phyloP scores from a whole-genome alignment of 1,140 invertebrate genomes.

The Rhopalosiphum padi region DNA sequence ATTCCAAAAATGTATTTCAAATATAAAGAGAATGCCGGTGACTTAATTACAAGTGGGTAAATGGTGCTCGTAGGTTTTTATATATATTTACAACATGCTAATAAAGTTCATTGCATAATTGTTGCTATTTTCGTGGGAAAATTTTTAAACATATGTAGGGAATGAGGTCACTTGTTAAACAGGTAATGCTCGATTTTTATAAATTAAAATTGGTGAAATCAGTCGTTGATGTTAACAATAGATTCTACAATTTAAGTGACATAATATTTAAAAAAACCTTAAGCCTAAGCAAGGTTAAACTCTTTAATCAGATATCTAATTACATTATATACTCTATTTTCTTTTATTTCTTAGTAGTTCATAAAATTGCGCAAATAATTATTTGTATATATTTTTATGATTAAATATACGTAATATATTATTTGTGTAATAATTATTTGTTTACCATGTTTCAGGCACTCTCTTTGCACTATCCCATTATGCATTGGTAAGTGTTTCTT shows the following conservation, averaged over 20 bases:
- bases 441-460: slow-evolving; percentile 31
- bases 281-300: not conserved
- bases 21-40: not conserved
- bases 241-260: slow-evolving; percentile 8
- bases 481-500: not conserved
- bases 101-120: slow-evolving; percentile 36
- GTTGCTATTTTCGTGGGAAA: slow-evolving; percentile 46
- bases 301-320: not conserved
- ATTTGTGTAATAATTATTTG: not conserved
- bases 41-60: slow-evolving; percentile 2
- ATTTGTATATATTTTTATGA: not conserved
- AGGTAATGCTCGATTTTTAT: slow-evolving; percentile 50
- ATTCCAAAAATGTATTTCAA: not conserved
- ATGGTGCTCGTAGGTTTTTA: not conserved
- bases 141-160: not conserved
- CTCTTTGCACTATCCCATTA: slow-evolving; percentile 32
- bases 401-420: not conserved
- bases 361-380: no score
- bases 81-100: slow-evolving; percentile 43
- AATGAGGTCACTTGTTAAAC: slow-evolving; percentile 32
- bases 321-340: not conserved
- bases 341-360: not conserved
- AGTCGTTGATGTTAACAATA: slow-evolving; percentile 24
- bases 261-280: not conserved
- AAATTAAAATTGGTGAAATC: not conserved